Conservation (phyloP, 2,888 invertebrate species). For the Polydrusus pterygomalis region DNA sequence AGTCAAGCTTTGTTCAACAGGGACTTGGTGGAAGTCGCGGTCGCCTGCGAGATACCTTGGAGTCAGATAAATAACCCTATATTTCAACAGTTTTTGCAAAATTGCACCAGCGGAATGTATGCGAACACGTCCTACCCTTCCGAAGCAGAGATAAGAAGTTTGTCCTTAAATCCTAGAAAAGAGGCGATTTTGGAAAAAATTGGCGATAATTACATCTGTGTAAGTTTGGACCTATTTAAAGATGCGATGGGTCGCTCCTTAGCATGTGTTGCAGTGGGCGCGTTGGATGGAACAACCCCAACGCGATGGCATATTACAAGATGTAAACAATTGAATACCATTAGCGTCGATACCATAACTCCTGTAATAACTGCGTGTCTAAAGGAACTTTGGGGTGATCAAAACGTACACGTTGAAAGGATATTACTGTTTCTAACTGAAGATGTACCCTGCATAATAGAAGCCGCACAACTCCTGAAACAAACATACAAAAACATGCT, state of each 20-base stretch:
- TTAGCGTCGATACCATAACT: neutral
- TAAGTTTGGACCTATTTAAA: conserved; percentile 63
- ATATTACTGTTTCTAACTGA: neutral
- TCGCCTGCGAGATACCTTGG: neutral
- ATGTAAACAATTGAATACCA: neutral
- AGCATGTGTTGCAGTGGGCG: neutral
- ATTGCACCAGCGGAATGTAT: neutral
- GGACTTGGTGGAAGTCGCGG: neutral
- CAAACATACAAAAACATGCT: neutral
- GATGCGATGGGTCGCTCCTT: conserved; percentile 55
- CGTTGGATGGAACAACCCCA: neutral
- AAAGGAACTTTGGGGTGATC: neutral
- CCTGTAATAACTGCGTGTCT: neutral
- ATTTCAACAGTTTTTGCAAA: neutral
- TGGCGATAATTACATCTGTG: conserved; percentile 39
- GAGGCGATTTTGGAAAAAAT: conserved; percentile 55
- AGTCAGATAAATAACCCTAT: neutral
- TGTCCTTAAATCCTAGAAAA: neutral
- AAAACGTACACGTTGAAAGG: too few species aligned
- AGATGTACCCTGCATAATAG: too few species aligned
- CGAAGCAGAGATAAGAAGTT: neutral
- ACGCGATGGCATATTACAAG: neutral
- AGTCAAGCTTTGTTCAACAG: neutral
- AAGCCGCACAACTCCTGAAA: neutral
- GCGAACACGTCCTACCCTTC: neutral